phyloP scores from a whole-genome alignment of 1,140 invertebrate genomes.

The Pantala flavescens region DNA sequence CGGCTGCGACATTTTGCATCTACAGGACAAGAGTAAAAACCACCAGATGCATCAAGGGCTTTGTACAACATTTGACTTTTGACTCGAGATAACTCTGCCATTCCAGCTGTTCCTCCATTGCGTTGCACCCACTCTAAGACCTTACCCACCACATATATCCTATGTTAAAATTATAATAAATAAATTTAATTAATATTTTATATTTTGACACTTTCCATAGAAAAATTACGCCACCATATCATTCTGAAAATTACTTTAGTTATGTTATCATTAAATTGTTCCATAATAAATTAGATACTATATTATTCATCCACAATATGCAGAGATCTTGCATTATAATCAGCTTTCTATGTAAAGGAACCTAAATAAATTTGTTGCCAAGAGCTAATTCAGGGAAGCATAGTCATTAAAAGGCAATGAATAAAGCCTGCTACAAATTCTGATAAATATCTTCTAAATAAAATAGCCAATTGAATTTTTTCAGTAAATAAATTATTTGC shows the following conservation, averaged over 20 bases:
- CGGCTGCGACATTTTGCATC: slow-evolving; percentile 51
- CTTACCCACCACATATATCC: slow-evolving; percentile 83
- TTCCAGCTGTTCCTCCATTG: slow-evolving; percentile 73
- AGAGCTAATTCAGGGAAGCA: no score
- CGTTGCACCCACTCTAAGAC: slow-evolving; percentile 87
- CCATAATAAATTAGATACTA: no score
- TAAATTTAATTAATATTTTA: background rate
- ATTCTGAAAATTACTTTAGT: slow-evolving; percentile 1
- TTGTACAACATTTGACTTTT: slow-evolving; percentile 79
- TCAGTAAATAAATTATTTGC: no score
- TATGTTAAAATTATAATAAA: slow-evolving; percentile 37
- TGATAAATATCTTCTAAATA: no score
- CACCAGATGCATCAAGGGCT: slow-evolving; percentile 72
- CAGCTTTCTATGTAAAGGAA: no score
- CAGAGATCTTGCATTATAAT: no score
- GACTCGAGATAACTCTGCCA: slow-evolving; percentile 54
- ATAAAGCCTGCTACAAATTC: no score
- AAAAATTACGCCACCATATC: slow-evolving; percentile 8
- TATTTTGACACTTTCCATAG: background rate
- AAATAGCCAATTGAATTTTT: no score
- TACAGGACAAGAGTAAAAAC: slow-evolving; percentile 77
- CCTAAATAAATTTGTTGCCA: no score
- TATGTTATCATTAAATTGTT: background rate
- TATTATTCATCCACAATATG: no score
- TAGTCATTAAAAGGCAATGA: no score